Evolutionary conservation across 2,888 invertebrate genomes (phyloP).

Genomic region (Oegoconia quadripuncta): DNA sequence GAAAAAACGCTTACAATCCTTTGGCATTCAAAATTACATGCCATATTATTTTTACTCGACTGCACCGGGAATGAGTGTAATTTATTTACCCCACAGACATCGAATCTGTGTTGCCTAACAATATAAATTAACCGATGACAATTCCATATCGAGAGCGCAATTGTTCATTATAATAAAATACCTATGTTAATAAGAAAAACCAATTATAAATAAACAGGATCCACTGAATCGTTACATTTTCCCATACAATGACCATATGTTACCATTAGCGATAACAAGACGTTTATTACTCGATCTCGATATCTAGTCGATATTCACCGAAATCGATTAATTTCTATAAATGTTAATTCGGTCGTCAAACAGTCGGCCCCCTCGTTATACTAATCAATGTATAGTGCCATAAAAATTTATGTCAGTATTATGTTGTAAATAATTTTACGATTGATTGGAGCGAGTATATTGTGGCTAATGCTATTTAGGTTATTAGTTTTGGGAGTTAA

Average conservation of each 20-base stretch:
- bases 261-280: constrained; percentile 71
- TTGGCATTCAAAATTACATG: not conserved
- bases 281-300: constrained; percentile 44
- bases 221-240: constrained; percentile 45
- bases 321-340: constrained; percentile 75
- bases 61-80: too few relatives aligned
- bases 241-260: constrained; percentile 62
- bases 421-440: constrained; percentile 59
- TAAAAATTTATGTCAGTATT: constrained; percentile 57
- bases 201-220: constrained; percentile 64
- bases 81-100: too few relatives aligned
- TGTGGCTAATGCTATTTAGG: constrained; percentile 41
- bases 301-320: constrained; percentile 52
- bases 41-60: too few relatives aligned
- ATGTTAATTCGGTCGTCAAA: constrained; percentile 73
- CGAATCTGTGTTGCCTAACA: too few relatives aligned
- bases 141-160: not conserved
- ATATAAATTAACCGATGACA: not conserved
- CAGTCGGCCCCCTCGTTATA: constrained; percentile 65
- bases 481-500: constrained; percentile 55
- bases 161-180: constrained; percentile 18
- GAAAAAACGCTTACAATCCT: too few relatives aligned
- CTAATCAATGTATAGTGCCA: constrained; percentile 68
- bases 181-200: constrained; percentile 35
- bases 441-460: constrained; percentile 52